phyloP scores from a whole-genome alignment of 2,888 invertebrate genomes.

The Chelonus formosanus region DNA sequence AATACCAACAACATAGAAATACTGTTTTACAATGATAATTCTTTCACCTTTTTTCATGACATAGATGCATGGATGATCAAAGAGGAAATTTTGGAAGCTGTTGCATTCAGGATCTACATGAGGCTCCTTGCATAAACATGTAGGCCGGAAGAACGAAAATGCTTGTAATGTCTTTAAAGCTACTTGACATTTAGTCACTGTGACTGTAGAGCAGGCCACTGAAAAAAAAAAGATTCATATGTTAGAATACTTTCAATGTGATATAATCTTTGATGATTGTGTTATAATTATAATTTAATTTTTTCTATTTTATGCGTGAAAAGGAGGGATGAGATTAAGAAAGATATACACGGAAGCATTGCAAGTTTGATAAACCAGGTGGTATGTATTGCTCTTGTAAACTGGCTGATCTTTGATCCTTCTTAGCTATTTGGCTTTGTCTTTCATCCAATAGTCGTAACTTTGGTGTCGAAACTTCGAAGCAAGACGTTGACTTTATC shows the following conservation, averaged over 20 bases:
- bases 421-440: conserved; percentile 5
- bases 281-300: too few relatives aligned
- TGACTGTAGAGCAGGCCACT: conserved; percentile 94
- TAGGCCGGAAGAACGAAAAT: conserved; percentile 92
- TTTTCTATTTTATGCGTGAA: too few relatives aligned
- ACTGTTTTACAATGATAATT: too few relatives aligned
- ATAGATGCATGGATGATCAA: conserved; percentile 92
- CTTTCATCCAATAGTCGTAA: conserved; percentile 40
- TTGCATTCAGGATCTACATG: conserved; percentile 92
- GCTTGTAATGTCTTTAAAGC: conserved; percentile 88
- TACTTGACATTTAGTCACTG: conserved; percentile 92
- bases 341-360: neutral
- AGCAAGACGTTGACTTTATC: conserved; percentile 47
- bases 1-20: too few relatives aligned
- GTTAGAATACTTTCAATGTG: too few relatives aligned
- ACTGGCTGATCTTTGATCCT: conserved; percentile 2
- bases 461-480: conserved; percentile 44
- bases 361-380: neutral
- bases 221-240: conserved; percentile 45
- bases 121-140: conserved; percentile 90
- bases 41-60: conserved; percentile 85
- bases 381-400: conserved; percentile 7
- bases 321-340: neutral
- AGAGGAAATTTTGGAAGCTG: conserved; percentile 90
- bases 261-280: too few relatives aligned